Base-by-base conservation (phyloP, 1,140 invertebrate genomes). In the Drosophila trapezifrons region DNA sequence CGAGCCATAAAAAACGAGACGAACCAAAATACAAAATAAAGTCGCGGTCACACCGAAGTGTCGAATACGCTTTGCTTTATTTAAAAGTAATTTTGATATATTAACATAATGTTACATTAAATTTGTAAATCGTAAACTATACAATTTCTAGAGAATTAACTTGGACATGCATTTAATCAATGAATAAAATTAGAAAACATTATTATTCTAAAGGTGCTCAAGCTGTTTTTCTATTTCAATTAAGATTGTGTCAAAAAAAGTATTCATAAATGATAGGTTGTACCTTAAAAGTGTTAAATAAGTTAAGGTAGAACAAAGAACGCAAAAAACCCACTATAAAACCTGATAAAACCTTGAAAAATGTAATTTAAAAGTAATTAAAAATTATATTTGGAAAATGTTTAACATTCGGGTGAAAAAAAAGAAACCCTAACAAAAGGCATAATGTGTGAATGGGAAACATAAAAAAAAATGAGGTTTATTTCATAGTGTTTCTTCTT, bases 351-450 rank as follows among this genome's bases (percentile, higher is more conserved):
- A 52, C 67, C 64, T 64, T 60, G 46, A 25, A 40, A 49, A 57
- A 51, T 42, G 54, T 55, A 57, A 67, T 66, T 52, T 55, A 55
- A 62, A 62, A 29, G 25, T 37, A 65, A 66, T 80, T 71, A 80
- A 80, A 70, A 76, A 80, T 54, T 35, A 46, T 59, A 76, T 76
- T 80, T 62, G 51, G 63, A 76, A 67, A 59, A 25, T 63, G 42
- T 57, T 32, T 20, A 40, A 42, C 49, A 66, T 43, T 37, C 62
- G 37, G 17, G 13, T 32, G n/a, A 32, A 51, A 59, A 60, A 60
- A 43, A 38, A 40, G 15, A 40, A 56, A 42, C 56, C 25, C 22
- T 59, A 32, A 18, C 18, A 67, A 67, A n/a, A 42, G 27, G 22
- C 13, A 32, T 29, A 2, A 29, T 29, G 25, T 47, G 25, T 49